Conservation (phyloP, 2,888 invertebrate genomes). For the Vesta saturnalis region DNA sequence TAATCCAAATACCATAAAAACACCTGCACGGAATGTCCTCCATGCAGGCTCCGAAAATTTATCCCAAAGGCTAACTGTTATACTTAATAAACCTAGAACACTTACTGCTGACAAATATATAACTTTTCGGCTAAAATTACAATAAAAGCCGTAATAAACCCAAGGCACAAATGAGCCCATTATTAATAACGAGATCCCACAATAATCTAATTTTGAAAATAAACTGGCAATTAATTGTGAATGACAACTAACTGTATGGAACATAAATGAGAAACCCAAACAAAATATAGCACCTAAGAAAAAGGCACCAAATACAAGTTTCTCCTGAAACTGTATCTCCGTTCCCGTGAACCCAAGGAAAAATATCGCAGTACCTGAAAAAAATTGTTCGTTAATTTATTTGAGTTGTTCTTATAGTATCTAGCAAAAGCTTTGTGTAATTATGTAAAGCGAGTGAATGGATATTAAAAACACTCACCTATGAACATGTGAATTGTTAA, state of each 20-base stretch:
- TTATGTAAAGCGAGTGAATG: too few relatives aligned
- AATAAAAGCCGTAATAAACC: slow-evolving; percentile 99
- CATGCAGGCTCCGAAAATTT: slow-evolving; percentile 94
- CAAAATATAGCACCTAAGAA: slow-evolving; percentile 97
- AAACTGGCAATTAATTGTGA: slow-evolving; percentile 96
- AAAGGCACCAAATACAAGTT: slow-evolving; percentile 94
- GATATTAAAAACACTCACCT: too few relatives aligned
- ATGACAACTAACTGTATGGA: slow-evolving; percentile 98
- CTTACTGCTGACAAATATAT: slow-evolving; percentile 87
- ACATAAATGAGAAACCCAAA: slow-evolving; percentile 95
- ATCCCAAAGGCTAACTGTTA: slow-evolving; percentile 94
- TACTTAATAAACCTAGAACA: slow-evolving; percentile 90
- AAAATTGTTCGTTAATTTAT: too few relatives aligned
- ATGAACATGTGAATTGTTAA: too few relatives aligned
- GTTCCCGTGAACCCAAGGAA: slow-evolving; percentile 90
- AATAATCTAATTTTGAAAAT: slow-evolving; percentile 99
- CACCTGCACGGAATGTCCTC: slow-evolving; percentile 91
- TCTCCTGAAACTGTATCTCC: slow-evolving; percentile 92
- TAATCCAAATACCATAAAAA: slow-evolving; percentile 96
- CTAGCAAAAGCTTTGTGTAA: too few relatives aligned
- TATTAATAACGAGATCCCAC: slow-evolving; percentile 96
- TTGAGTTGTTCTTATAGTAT: too few relatives aligned
- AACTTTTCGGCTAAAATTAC: slow-evolving; percentile 94
- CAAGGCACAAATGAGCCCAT: slow-evolving; percentile 99
- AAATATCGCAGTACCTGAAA: slow-evolving; percentile 72